Conservation (phyloP, 2,797 vertebrate species). For the Micromesistius poutassou region DNA sequence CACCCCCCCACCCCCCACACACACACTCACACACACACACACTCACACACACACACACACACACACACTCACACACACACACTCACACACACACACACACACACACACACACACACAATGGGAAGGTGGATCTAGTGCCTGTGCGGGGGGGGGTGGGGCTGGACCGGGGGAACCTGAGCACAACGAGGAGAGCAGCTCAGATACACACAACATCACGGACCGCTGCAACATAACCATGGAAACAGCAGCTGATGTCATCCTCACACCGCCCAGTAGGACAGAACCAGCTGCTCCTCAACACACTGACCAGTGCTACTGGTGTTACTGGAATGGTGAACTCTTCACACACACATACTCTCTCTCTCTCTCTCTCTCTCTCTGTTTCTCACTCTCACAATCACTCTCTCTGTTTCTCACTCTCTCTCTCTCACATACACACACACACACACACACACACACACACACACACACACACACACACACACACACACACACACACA, state of each 20-base stretch:
- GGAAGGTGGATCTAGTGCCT: constrained; percentile 62
- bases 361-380: constrained; percentile 3
- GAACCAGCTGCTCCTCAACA: neutral
- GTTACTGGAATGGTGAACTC: constrained; percentile 10
- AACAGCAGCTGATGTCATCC: neutral
- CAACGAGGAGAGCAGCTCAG: constrained; percentile 13
- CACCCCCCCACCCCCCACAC: neutral
- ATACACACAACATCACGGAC: neutral
- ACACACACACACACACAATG: constrained; percentile 19
- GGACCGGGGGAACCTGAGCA: constrained; percentile 42
- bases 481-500: constrained; percentile 28
- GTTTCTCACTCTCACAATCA: neutral
- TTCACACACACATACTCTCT: constrained; percentile 21
- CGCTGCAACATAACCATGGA: neutral
- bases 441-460: constrained; percentile 13
- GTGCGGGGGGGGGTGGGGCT: constrained; percentile 64
- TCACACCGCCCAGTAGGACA: no score
- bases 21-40: constrained; percentile 5
- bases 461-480: no score
- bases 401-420: no score
- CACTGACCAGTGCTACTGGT: constrained; percentile 16
- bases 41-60: constrained; percentile 13
- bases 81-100: constrained; percentile 17
- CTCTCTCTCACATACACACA: constrained; percentile 18
- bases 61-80: constrained; percentile 15